Base-by-base conservation (phyloP, 2,888 invertebrate genomes). In the Parochlus steinenii region DNA sequence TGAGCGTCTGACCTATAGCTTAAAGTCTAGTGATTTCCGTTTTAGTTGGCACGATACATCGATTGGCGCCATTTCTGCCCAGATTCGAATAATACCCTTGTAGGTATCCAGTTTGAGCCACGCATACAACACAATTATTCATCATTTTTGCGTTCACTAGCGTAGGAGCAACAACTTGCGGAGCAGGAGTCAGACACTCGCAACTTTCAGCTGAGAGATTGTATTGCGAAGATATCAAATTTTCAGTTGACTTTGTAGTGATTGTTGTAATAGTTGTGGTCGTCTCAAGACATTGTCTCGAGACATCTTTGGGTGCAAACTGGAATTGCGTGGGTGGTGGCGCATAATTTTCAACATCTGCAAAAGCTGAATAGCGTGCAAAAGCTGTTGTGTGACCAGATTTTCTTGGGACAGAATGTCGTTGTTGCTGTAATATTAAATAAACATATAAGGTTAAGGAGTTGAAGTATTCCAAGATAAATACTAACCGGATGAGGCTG, bases 191-290 rank as follows among this genome's bases (percentile, higher is more conserved):
- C 10, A 70, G 61, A 48, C 79, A 80, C 40, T 81, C 81, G 51
- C 79, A 80, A 37, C 74, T 71, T 3, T 72, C 72, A 47, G 80
- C 78, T 0, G 73, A 66, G 2, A 71, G 63, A 31, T 67, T 67
- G 42, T 66, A 56, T 44, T 74, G 72, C 3, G 74, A 67, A 12
- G 73, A 68, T 27, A 77, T 67, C 14, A 85, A 62, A 50, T 78
- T 82, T 54, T 85, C 83, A 0, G 82, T 81, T 1, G 83, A 83
- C 52, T 85, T 83, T 2, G 77, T 81, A 1, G 80, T 56, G 5
- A 39, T 40, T 1, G 56, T 56, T 1, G 56, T 58, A 55, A 52
- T 73, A 57, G 53, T 72, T 58, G 54, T 71, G 6, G 56, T 58
- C 4, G 56, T 46, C 40, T 58, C 58, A n/a, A n/a, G n/a, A n/a